Conservation (phyloP, 2,888 invertebrate genomes). For the Nephrocerus scutellatus region DNA sequence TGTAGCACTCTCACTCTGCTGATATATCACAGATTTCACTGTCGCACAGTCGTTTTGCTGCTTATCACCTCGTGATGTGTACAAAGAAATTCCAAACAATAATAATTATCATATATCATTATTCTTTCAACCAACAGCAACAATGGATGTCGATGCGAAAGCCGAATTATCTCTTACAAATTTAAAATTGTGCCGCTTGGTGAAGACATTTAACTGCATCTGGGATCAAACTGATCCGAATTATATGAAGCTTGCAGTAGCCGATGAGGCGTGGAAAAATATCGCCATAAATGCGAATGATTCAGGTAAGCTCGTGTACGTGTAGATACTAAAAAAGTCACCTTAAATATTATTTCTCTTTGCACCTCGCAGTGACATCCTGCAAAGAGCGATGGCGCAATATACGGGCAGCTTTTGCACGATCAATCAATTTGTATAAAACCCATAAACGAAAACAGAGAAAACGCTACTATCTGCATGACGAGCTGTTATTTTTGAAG, state of each 20-base stretch:
- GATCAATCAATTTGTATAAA: slow-evolving; percentile 31
- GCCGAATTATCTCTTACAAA: too few relatives aligned
- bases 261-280: slow-evolving; percentile 37
- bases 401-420: slow-evolving; percentile 30
- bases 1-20: too few relatives aligned
- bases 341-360: slow-evolving; percentile 3
- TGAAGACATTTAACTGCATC: slow-evolving; percentile 37
- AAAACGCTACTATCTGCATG: slow-evolving; percentile 37
- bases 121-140: too few relatives aligned
- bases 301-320: slow-evolving; percentile 29
- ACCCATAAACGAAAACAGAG: slow-evolving; percentile 31
- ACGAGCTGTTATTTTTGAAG: slow-evolving; percentile 33
- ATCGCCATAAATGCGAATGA: slow-evolving; percentile 38
- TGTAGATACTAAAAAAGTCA: slow-evolving; percentile 8
- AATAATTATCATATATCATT: too few relatives aligned
- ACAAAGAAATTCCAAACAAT: too few relatives aligned
- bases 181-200: slow-evolving; percentile 37
- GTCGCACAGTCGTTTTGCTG: too few relatives aligned
- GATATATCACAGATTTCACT: too few relatives aligned
- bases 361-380: slow-evolving; percentile 23
- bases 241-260: slow-evolving; percentile 36
- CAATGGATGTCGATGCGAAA: too few relatives aligned
- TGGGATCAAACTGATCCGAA: slow-evolving; percentile 38
- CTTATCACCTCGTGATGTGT: too few relatives aligned
- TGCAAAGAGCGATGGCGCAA: slow-evolving; percentile 33